Evolutionary conservation across 2,888 invertebrate species (phyloP).

Genomic region (Patella pellucida): DNA sequence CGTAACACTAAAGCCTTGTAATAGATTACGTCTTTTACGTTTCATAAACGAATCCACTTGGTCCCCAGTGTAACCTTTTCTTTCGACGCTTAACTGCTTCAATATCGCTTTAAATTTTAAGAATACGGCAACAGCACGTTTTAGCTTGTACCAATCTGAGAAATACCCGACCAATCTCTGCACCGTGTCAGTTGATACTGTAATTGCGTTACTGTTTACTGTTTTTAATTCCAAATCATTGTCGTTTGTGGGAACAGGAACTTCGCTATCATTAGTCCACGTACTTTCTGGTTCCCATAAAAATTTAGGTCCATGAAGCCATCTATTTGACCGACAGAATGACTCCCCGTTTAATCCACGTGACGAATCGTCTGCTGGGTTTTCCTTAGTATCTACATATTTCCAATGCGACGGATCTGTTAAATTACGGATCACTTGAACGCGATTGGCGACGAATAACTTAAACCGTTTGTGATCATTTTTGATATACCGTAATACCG

Average conservation of each 20-base stretch:
- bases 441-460: slow-evolving; percentile 27
- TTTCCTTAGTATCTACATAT: slow-evolving; percentile 25
- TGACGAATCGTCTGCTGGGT: slow-evolving; percentile 30
- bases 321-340: not conserved
- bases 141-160: slow-evolving; percentile 2
- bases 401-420: slow-evolving; percentile 20
- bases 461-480: slow-evolving; percentile 22
- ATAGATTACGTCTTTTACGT: too few species aligned
- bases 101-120: not conserved
- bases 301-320: slow-evolving; percentile 26
- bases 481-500: slow-evolving; percentile 24
- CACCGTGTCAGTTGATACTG: too few species aligned
- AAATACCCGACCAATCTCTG: not conserved
- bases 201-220: too few species aligned
- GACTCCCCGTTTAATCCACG: slow-evolving; percentile 19
- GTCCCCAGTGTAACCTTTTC: not conserved
- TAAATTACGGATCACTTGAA: slow-evolving; percentile 16
- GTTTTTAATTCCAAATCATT: too few species aligned
- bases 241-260: too few species aligned
- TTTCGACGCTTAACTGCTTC: not conserved
- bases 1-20: too few species aligned
- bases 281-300: slow-evolving; percentile 3
- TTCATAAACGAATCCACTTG: not conserved
- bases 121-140: not conserved
- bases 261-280: too few species aligned